Evolutionary conservation across 2,113 vertebrate species (phyloP), one percentile per base, ranked within the genome.

Genomic region (Falcunculus frontatus): DNA sequence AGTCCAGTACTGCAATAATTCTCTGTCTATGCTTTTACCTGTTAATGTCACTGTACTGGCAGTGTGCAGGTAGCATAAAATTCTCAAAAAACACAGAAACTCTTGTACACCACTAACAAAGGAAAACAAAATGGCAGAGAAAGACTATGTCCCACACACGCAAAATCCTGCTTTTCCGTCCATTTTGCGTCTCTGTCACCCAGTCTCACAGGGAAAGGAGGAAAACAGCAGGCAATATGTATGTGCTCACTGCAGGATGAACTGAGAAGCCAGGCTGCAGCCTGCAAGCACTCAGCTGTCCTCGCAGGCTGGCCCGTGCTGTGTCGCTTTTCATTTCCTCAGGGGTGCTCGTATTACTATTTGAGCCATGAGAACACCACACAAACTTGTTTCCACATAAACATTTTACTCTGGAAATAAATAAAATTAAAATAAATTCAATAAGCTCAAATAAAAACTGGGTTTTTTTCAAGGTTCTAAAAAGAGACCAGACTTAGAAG

Each of bases 361-460:
- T 83, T 1, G 8, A 86, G 88, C 72, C 2, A 16, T 42, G 53
- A 77, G 72, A 83, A 73, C 39, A 63, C 52, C 56, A 75, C 72
- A 56, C 4, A 14, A 65, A 86, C 33, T 88, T 81, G 52, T 55
- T 96, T 92, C 82, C 92, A 80, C 35, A 41, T 39, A 70, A 80
- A 44, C 25, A 25, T 78, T 90, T 86, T 39, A 67, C 56, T 56
- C 63, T 27, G 68, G 53, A 75, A 95, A 91, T 25, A 84, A 93
- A 87, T 57, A 84, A 77, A 69, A 79, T 78, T 49, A 37, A 89
- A 78, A 86, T 41, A 23, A 95, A 95, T 68, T 70, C 9, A 75
- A 82, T 87, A 80, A 70, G n/a, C 32, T 81, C 50, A 77, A 76
- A 76, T 62, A 70, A 90, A 95, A 87, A 62, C 65, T 50, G 6